Base-by-base conservation (phyloP, 2,888 invertebrate genomes). In the Melikaiella ostensackeni region DNA sequence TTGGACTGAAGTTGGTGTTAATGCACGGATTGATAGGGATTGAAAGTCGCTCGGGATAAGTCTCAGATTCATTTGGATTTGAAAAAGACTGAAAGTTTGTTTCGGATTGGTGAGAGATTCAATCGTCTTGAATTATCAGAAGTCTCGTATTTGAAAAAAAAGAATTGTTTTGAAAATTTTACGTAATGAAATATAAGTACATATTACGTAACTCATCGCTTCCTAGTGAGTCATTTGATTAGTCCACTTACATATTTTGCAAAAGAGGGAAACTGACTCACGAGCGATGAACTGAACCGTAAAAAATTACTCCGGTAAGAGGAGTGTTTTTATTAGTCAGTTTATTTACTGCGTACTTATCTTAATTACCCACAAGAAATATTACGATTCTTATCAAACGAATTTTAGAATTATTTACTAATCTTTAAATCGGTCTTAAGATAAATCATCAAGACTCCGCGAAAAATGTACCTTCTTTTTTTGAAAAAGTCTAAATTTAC, bases 181-280 rank as follows among this genome's bases (percentile, higher is more conserved):
- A 42, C 42, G 16, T 6, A 42, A 33, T 7, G 16, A 19, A 46
- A n/a, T 55, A 9, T 21, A 55, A 50, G 50, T 55, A 21, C n/a
- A 13, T 50, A 8, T 59, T 59, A 7, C 59, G 27, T 59, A 59
- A 59, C 16, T 5, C 24, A 27, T 27, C 7, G 27, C 24, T 59
- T 27, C 13, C 24, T 6, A 50, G 46, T 50, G 50, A 70, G n/a
- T 70, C 70, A 70, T 50, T 7, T 42, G n/a, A 30, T 46, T 30
- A 50, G 42, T 70, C 30, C 24, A 46, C 3, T 70, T 70, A n/a
- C n/a, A n/a, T n/a, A 27, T 46, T 70, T 30, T 27, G 30, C 3
- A 30, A 46, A 70, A 70, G 50, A 46, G 27, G 19, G 11, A 70
- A 9, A 50, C 42, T 70, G 70, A 70, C 19, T 46, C 70, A 50